phyloP scores from a whole-genome alignment of 2,113 vertebrate genomes.

The Oncorhynchus mykiss region DNA sequence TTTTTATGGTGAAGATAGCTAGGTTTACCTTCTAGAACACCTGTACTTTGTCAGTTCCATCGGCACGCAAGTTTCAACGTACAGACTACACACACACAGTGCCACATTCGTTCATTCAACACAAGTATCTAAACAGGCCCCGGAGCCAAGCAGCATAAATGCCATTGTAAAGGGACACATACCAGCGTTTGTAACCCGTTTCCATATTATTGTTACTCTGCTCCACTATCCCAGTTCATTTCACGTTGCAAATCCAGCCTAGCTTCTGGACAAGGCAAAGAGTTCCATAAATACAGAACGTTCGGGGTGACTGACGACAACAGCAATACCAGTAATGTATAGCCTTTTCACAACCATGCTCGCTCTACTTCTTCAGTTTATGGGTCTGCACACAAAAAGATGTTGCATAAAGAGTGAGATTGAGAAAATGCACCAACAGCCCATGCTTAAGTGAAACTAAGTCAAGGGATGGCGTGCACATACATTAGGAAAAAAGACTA shows the following conservation, averaged over 20 bases:
- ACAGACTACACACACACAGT: conserved; percentile 2
- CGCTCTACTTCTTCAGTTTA: conserved; percentile 52
- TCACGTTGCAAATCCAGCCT: conserved; percentile 41
- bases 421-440: no score
- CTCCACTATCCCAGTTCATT: conserved; percentile 38
- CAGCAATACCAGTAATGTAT: conserved; percentile 59
- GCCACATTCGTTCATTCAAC: conserved; percentile 41
- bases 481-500: conserved; percentile 55
- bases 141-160: conserved; percentile 5
- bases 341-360: conserved; percentile 32
- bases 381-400: no score
- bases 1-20: not conserved
- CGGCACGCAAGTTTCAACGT: conserved; percentile 11
- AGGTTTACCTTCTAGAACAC: conserved; percentile 19
- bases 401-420: no score
- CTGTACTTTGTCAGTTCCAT: conserved; percentile 46
- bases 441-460: no score
- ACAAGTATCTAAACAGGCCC: conserved; percentile 18
- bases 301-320: conserved; percentile 21
- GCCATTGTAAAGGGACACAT: conserved; percentile 3
- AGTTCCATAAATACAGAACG: conserved; percentile 43
- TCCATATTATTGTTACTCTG: conserved; percentile 46
- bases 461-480: no score
- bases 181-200: conserved; percentile 9
- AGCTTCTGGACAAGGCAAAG: conserved; percentile 58